A percentile compares a stretch with the other conserved stretches of the same genome.
Conservation (phyloP, 1,140 invertebrate species). For the Micrasema minimum region DNA sequence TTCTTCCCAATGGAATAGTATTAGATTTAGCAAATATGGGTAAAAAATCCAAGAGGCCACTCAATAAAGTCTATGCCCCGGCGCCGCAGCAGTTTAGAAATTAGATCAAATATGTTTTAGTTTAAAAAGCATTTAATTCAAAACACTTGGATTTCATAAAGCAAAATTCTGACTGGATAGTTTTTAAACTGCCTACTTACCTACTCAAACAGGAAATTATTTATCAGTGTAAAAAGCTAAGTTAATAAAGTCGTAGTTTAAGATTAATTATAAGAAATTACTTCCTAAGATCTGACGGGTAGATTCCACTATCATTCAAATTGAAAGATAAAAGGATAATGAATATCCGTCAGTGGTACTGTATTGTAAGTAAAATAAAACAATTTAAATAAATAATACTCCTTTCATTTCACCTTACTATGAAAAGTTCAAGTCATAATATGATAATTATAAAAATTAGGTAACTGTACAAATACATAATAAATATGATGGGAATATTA, state of each 20-base stretch:
- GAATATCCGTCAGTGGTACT: not conserved
- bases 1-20: slow-evolving; percentile 75
- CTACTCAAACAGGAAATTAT: not conserved
- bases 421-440: no score
- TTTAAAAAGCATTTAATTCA: slow-evolving; percentile 20
- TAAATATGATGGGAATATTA: no score
- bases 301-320: slow-evolving; percentile 5
- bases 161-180: not conserved
- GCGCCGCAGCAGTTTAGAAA: no score
- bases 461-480: no score
- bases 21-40: slow-evolving; percentile 76
- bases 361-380: slow-evolving; percentile 33
- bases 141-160: not conserved
- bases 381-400: slow-evolving; percentile 23
- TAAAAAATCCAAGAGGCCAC: slow-evolving; percentile 74
- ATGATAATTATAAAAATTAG: no score
- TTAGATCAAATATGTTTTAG: not conserved
- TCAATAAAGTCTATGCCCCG: slow-evolving; percentile 55
- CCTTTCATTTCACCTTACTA: no score
- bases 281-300: slow-evolving; percentile 18
- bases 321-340: not conserved
- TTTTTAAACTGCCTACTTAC: no score
- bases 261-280: slow-evolving; percentile 5
- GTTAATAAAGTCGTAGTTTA: no score
- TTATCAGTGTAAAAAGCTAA: slow-evolving; percentile 26